Percentiles rank a stretch among this genome's conserved stretches.
phyloP scores from a whole-genome alignment of 2,113 vertebrate species.

The Scomber japonicus region DNA sequence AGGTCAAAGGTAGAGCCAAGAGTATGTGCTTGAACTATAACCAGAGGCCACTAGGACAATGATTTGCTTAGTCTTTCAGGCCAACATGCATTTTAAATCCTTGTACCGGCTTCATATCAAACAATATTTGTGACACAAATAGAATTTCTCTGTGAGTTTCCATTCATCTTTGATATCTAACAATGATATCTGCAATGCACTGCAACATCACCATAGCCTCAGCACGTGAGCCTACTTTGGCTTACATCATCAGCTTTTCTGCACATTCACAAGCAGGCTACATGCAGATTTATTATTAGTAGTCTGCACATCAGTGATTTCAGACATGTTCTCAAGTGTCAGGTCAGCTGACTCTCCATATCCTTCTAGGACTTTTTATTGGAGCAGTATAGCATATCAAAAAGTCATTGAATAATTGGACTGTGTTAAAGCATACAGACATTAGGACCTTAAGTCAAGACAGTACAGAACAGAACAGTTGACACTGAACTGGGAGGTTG shows the following conservation, averaged over 20 bases:
- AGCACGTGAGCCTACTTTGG: conserved; percentile 16
- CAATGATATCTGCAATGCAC: conserved; percentile 33
- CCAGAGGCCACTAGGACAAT: neutral
- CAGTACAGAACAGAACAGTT: too few relatives aligned
- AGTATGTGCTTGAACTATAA: conserved; percentile 33
- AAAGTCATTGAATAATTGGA: too few relatives aligned
- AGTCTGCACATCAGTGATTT: conserved; percentile 42
- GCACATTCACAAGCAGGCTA: conserved; percentile 40
- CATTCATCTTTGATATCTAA: conserved; percentile 15
- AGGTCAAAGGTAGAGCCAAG: conserved; percentile 47
- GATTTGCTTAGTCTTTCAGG: neutral
- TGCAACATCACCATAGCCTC: conserved; percentile 33
- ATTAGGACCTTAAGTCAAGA: too few relatives aligned
- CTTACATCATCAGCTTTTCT: conserved; percentile 39
- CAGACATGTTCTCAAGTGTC: conserved; percentile 54
- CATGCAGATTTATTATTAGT: conserved; percentile 53
- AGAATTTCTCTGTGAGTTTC: neutral
- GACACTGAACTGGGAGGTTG: too few relatives aligned
- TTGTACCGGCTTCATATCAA: neutral
- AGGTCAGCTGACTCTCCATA: conserved; percentile 39
- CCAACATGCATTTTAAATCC: neutral
- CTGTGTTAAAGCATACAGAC: too few relatives aligned
- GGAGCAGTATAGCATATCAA: too few relatives aligned
- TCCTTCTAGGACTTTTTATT: conserved; percentile 1
- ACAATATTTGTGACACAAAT: neutral